Base-by-base conservation (phyloP, 2,888 invertebrate genomes). In the Rotaria socialis region DNA sequence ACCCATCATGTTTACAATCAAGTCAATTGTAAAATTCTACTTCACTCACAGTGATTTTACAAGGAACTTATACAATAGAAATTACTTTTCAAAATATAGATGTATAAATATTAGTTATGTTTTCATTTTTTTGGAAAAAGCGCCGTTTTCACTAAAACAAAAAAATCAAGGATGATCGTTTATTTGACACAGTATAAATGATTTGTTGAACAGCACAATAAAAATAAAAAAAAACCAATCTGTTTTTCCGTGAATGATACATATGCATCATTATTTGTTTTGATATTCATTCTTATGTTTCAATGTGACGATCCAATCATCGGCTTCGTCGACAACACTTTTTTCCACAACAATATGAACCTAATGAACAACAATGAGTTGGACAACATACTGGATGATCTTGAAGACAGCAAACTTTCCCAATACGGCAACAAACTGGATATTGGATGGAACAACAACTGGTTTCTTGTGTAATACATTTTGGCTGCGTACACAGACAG, bases 321-420 rank as follows among this genome's bases (percentile, higher is more conserved):
- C 2, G 5, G 7, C 35, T 14, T 35, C 35, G 35, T 19, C 67
- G 27, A 35, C 67, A 67, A 41, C 67, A 67, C 35, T 67, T 67
- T 35, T 35, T 16, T 67, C 67, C 67, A 67, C 67, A 67, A 67
- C 67, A 67, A 35, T 67, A 67, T 35, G 67, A 67, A 67, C 67
- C 67, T 41, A 35, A 27, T 35, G 67, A 5, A 67, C 67, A 67
- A 67, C 67, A 67, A 35, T 41, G 16, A 0, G 67, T 41, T 5
- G 67, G 24, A 27, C 67, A 67, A 35, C 67, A 67, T 16, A 67
- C 67, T 16, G 35, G 67, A 67, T 67, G 35, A 35, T 19, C 10
- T 67, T 7, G 27, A 19, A 11, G 67, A 19, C 67, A 67, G 35
- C 67, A 67, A 35, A 35, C 67, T 35, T 67, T 67, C 35, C 67